Evolutionary conservation across 2,888 invertebrate species (phyloP).

Genomic region (Spatulosminthurus flaviceps): DNA sequence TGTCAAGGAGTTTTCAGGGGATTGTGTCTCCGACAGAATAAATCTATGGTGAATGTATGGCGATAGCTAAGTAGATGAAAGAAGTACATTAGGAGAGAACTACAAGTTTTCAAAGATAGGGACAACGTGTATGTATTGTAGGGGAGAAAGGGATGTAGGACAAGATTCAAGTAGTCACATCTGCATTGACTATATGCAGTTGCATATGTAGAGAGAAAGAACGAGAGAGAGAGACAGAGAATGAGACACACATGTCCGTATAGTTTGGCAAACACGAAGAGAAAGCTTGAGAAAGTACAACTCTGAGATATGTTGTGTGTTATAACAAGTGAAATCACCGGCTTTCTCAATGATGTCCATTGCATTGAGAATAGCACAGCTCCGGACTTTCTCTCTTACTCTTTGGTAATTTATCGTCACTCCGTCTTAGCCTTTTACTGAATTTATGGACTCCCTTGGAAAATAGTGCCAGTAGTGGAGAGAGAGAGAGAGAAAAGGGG

Average conservation of each 20-base stretch:
- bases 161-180: slow-evolving; percentile 30
- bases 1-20: not conserved
- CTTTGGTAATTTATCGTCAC: slow-evolving; percentile 46
- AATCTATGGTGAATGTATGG: slow-evolving; percentile 36
- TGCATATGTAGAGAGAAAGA: too few relatives aligned
- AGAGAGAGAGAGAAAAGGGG: slow-evolving; percentile 16
- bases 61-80: slow-evolving; percentile 28
- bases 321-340: slow-evolving; percentile 4
- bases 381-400: slow-evolving; percentile 19
- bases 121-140: not conserved
- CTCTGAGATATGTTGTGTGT: not conserved
- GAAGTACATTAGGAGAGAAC: slow-evolving; percentile 29
- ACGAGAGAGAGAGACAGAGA: too few relatives aligned
- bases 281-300: not conserved
- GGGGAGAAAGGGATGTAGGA: not conserved
- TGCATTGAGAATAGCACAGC: not conserved
- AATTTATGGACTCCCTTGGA: slow-evolving; percentile 45
- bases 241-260: not conserved
- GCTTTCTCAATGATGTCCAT: slow-evolving; percentile 39
- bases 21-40: slow-evolving; percentile 20
- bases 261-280: not conserved
- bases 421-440: slow-evolving; percentile 42
- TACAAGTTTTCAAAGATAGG: slow-evolving; percentile 31
- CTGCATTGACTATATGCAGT: slow-evolving; percentile 29
- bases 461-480: slow-evolving; percentile 29